Base-by-base conservation (phyloP, 64 coral and sea anemone genomes). In the Montipora capricornis region DNA sequence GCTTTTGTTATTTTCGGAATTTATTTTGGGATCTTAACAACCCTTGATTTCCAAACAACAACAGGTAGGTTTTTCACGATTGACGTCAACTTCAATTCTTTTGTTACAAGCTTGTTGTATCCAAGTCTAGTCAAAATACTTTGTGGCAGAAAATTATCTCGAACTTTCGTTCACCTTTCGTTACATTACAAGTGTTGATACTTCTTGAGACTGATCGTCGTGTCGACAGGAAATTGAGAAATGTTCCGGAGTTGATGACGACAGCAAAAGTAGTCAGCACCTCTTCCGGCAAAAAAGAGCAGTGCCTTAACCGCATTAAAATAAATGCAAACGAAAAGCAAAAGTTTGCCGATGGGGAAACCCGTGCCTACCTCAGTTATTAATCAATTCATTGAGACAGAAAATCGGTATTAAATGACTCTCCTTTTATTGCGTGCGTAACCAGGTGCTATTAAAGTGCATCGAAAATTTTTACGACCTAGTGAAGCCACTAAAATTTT, bases 61-160 rank as follows among this genome's bases (percentile, higher is more conserved):
- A 5, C 47, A 44, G 8, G 29, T 11, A 50, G 66, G 6, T 68
- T 3, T 37, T 19, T 46, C 15, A 9, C 0, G 13, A 68, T n/a
- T 83, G 81, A 86, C 82, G 82, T 86, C 62, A 86, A 19, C 46
- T 47, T 6, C 45, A 78, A 14, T 46, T n/a, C 47, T 49, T 50
- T 78, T 50, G 13, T 78, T 78, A 46, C 5, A 5, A 8, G 10
- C 22, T 4, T 5, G 71, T 24, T 74, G n/a, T 74, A 74, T 26
- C 71, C 22, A 47, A 11, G 47, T 15, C 0, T 64, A 64, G 61
- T 64, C 61, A 64, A 7, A 64, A 64, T 12, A 64, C 4, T 16
- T 64, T 64, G 10, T 14, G 61, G 61, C 52, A 15, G 9, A 78
- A 49, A 19, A 46, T 20, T 16, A 11, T 78, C 76, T 15, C 29